Conservation (phyloP, 23 tunicate species). For the Trididemnum miniatum region DNA sequence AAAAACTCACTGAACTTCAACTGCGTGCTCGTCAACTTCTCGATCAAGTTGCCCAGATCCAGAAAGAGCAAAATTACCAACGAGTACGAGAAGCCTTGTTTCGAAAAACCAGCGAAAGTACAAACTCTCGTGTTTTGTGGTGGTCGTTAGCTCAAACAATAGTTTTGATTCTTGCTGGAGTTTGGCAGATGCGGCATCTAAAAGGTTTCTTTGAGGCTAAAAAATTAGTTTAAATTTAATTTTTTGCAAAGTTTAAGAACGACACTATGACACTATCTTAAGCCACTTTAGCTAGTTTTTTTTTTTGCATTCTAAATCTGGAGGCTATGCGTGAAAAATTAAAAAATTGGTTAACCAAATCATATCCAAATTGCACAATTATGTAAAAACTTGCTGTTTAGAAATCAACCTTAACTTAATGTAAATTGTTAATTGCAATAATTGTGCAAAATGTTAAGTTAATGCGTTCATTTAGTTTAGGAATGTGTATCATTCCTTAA, state of each 20-base stretch:
- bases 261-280: neutral
- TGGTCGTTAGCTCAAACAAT: slow-evolving; percentile 89
- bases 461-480: too few species aligned
- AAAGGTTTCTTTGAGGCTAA: slow-evolving; percentile 98
- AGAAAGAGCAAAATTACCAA: slow-evolving; percentile 96
- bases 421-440: too few species aligned
- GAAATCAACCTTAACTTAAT: too few species aligned
- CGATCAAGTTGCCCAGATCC: slow-evolving; percentile 95
- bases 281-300: too few species aligned
- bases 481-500: too few species aligned
- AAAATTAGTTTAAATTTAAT: slow-evolving; percentile 82
- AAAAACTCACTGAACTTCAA: slow-evolving; percentile 87
- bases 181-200: slow-evolving; percentile 97
- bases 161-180: slow-evolving; percentile 75
- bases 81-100: slow-evolving; percentile 82
- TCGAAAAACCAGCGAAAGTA: slow-evolving; percentile 78
- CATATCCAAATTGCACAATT: too few species aligned
- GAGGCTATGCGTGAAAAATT: too few species aligned
- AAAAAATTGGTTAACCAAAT: too few species aligned
- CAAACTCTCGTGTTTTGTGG: slow-evolving; percentile 90
- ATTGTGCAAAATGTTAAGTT: too few species aligned
- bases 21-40: slow-evolving; percentile 90
- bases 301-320: too few species aligned
- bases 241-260: neutral
- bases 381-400: too few species aligned